phyloP scores from a whole-genome alignment of 2,113 vertebrate species.

The Phoxinus phoxinus region DNA sequence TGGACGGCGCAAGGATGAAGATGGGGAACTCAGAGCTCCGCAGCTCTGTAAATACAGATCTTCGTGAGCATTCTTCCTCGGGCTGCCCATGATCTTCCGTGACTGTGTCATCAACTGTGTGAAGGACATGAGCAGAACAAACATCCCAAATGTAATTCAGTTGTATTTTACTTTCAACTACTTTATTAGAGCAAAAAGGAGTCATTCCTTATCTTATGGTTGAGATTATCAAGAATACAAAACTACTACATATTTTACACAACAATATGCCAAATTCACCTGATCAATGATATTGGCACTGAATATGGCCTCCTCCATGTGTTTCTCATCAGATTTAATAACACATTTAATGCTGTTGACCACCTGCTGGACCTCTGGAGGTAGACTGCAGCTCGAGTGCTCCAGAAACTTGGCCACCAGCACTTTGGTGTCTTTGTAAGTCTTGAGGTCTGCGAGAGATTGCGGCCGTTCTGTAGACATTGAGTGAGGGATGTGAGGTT shows the following conservation, averaged over 20 bases:
- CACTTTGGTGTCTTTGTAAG: constrained; percentile 91
- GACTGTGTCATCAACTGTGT: constrained; percentile 82
- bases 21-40: constrained; percentile 84
- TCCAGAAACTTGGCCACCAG: constrained; percentile 95
- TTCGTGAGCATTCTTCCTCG: constrained; percentile 75
- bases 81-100: constrained; percentile 69
- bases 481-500: constrained; percentile 73
- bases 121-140: constrained; percentile 2
- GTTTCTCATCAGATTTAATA: constrained; percentile 88
- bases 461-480: constrained; percentile 80
- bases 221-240: too few species aligned
- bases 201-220: not conserved
- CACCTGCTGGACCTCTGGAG: constrained; percentile 89
- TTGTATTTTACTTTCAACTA: not conserved
- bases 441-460: constrained; percentile 88
- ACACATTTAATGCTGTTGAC: constrained; percentile 87
- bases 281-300: constrained; percentile 89
- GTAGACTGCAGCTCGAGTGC: constrained; percentile 87
- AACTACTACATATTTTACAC: not conserved
- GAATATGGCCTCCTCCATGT: constrained; percentile 91
- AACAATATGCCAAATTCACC: constrained; percentile 69
- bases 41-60: constrained; percentile 93
- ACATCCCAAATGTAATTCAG: not conserved
- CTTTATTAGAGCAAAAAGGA: not conserved
- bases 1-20: constrained; percentile 70